Evolutionary conservation across 2,888 invertebrate species (phyloP).

Genomic region (Sminthurinus aureus): DNA sequence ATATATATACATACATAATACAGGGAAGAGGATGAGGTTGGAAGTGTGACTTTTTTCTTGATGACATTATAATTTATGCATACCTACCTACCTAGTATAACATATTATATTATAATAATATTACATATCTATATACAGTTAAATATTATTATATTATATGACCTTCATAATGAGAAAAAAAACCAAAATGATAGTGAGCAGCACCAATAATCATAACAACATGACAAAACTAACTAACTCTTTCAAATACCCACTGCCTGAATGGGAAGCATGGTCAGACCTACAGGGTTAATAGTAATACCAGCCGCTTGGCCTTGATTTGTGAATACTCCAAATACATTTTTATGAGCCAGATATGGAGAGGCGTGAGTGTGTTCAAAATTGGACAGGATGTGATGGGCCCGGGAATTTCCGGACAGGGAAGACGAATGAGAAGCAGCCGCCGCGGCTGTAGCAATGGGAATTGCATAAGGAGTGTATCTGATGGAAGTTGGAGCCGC

Average conservation of each 20-base stretch:
- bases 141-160: no score
- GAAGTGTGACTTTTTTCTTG: no score
- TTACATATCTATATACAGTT: no score
- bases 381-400: constrained; percentile 72
- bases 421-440: constrained; percentile 67
- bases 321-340: constrained; percentile 60
- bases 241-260: constrained; percentile 60
- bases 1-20: no score
- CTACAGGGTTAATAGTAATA: constrained; percentile 60
- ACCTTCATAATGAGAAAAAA: background rate
- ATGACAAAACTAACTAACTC: constrained; percentile 16
- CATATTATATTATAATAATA: background rate
- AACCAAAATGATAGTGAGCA: background rate
- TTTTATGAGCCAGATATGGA: constrained; percentile 59
- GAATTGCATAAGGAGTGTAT: constrained; percentile 61
- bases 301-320: constrained; percentile 56
- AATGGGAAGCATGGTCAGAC: constrained; percentile 60
- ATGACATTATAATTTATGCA: background rate
- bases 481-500: constrained; percentile 60
- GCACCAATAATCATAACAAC: background rate
- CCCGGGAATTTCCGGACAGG: constrained; percentile 66
- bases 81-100: background rate
- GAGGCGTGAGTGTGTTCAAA: constrained; percentile 63
- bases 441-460: constrained; percentile 63
- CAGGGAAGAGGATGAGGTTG: no score